Conservation (phyloP, 2,888 invertebrate species). For the Stenichneumon culpator region DNA sequence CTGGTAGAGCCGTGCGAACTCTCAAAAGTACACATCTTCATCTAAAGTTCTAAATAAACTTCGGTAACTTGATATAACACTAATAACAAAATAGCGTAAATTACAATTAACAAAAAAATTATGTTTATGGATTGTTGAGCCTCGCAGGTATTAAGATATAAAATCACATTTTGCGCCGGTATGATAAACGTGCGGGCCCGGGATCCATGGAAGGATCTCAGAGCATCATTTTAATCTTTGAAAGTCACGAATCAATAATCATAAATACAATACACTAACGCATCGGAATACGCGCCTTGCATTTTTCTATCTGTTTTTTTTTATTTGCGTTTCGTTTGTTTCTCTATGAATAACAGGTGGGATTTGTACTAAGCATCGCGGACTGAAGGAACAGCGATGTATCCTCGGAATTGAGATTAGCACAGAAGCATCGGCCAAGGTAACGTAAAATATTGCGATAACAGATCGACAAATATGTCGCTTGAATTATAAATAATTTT, state of each 20-base stretch:
- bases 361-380: slow-evolving; percentile 12
- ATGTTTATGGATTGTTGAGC: slow-evolving; percentile 46
- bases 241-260: slow-evolving; percentile 20
- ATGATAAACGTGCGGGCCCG: neutral
- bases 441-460: slow-evolving; percentile 48
- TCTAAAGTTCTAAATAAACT: slow-evolving; percentile 45
- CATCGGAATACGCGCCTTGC: neutral
- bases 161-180: slow-evolving; percentile 33
- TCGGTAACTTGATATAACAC: slow-evolving; percentile 45
- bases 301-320: neutral
- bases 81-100: slow-evolving; percentile 55
- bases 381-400: neutral
- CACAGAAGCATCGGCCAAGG: neutral
- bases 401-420: slow-evolving; percentile 45
- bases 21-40: neutral
- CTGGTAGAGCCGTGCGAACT: neutral
- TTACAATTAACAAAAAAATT: slow-evolving; percentile 54
- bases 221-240: slow-evolving; percentile 7
- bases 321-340: neutral
- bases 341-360: slow-evolving; percentile 36
- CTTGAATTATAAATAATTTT: slow-evolving; percentile 16
- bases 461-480: slow-evolving; percentile 12
- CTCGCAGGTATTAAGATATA: slow-evolving; percentile 37
- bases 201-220: neutral
- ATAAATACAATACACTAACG: slow-evolving; percentile 51